Base-by-base conservation (phyloP, 2,797 vertebrate species). In the Enteromius unitaeniatus region DNA sequence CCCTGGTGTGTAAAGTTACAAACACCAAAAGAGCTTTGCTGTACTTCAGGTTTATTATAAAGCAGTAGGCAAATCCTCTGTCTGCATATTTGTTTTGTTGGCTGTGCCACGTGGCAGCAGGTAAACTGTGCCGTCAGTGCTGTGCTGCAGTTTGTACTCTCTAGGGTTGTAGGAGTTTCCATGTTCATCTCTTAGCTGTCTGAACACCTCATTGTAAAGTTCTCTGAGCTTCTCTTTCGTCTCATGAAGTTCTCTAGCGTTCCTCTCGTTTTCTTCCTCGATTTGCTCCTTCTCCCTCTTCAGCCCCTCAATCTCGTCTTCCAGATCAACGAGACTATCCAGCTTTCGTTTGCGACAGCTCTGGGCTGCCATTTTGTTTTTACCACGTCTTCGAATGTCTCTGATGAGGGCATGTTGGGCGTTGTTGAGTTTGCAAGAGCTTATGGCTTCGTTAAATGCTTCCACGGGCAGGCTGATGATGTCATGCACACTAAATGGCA, bases 331-430 rank as follows among this genome's bases (percentile, higher is more conserved):
- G 81, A 96, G 94, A 62, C 94, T 95, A 89, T 96, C 93, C 92
- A 96, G 90, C 93, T 96, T 96, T 75, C 96, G 93, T 87, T 96
- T 96, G 40, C 96, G 95, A 87, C 96, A 96, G 8, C 95, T 96
- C 74, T 96, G 95, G 87, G 96, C 96, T 21, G 96, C 96, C 78
- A 96, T 95, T 89, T 96, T 96, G 88, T 96, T 96, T 88, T 96
- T 96, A 82, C 96, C 96, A 69, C 96, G 93, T 88, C 96, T 94
- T 58, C 96, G 95, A 78, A 96, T 96, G 77, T 96, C 96, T 87
- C 95, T 90, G 85, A 96, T 95, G 1, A 96, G 93, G 0, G 92
- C 91, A 1, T 96, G 92, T 84, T 96, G 95, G 78, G 94, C 91
- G 75, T 95, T 94, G 0, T 6, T 95, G 89, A 96, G 96, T 53